Conservation (phyloP, 2,113 vertebrate genomes). For the Terrapene triunguis region DNA sequence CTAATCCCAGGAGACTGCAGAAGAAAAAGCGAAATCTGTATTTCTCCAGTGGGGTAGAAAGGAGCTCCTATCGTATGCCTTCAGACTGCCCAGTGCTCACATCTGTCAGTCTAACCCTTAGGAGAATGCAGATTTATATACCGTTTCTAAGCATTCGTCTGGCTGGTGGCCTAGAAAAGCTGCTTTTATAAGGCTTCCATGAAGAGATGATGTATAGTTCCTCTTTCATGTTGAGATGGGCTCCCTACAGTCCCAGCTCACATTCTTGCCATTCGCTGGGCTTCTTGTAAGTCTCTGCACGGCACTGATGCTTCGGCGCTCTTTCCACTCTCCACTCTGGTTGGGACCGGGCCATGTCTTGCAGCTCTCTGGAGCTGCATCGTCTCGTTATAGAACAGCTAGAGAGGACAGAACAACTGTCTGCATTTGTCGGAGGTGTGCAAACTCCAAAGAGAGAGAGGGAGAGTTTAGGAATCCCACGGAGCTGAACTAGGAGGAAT, state of each 20-base stretch:
- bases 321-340: background rate
- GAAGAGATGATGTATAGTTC: rapidly evolving
- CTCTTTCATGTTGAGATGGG: background rate
- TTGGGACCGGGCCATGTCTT: background rate
- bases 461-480: background rate
- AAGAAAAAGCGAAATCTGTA: background rate
- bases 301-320: background rate
- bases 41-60: background rate
- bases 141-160: background rate
- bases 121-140: rapidly evolving
- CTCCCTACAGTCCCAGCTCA: background rate
- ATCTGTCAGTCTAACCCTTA: rapidly evolving
- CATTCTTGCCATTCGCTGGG: too few relatives aligned
- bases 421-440: background rate
- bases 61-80: too few relatives aligned
- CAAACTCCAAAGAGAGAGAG: background rate
- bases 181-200: background rate
- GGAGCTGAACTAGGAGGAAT: background rate
- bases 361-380: background rate
- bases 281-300: background rate
- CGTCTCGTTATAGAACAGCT: rapidly evolving
- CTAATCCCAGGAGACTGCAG: background rate
- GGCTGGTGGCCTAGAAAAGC: background rate
- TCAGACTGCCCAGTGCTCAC: background rate
- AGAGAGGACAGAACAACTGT: rapidly evolving